These are phyloP conservation scores for Pseudopleuronectes americanus DNA, from an alignment of 2,797 vertebrate species.

Conservation along the genomic window DNA sequence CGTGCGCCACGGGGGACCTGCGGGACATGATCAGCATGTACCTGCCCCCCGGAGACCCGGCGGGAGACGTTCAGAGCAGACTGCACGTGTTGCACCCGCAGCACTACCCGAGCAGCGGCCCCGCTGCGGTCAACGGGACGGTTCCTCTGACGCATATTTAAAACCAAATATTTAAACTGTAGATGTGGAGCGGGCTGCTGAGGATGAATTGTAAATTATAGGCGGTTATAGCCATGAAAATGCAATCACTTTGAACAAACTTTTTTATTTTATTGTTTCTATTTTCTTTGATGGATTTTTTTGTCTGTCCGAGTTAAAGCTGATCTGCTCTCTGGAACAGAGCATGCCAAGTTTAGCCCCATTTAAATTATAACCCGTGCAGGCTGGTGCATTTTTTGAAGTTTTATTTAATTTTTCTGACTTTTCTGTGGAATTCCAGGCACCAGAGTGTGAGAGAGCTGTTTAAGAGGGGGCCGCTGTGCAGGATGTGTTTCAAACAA, in stretches of 20 bases:
- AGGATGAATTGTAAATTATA: slow-evolving; percentile 81
- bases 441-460: slow-evolving; percentile 41
- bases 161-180: slow-evolving; percentile 81
- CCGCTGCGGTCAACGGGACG: slow-evolving; percentile 91
- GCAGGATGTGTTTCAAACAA: slow-evolving; percentile 72
- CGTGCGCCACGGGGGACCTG: slow-evolving; percentile 92
- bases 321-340: slow-evolving; percentile 65
- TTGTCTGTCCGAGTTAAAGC: slow-evolving; percentile 55
- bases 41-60: slow-evolving; percentile 87
- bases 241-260: slow-evolving; percentile 75
- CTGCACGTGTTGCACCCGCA: slow-evolving; percentile 93
- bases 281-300: slow-evolving; percentile 45
- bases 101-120: slow-evolving; percentile 92
- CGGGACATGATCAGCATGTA: slow-evolving; percentile 99
- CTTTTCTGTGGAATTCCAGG: slow-evolving; percentile 66
- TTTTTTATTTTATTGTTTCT: slow-evolving; percentile 38
- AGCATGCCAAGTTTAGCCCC: slow-evolving; percentile 78
- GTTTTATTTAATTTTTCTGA: slow-evolving; percentile 11
- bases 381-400: slow-evolving; percentile 61
- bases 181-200: slow-evolving; percentile 72
- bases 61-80: slow-evolving; percentile 88
- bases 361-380: slow-evolving; percentile 66
- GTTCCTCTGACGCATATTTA: slow-evolving; percentile 91
- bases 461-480: background rate
- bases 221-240: slow-evolving; percentile 78